Base-by-base conservation (phyloP, 2,888 invertebrate genomes). In the Pogonocherus hispidulus region DNA sequence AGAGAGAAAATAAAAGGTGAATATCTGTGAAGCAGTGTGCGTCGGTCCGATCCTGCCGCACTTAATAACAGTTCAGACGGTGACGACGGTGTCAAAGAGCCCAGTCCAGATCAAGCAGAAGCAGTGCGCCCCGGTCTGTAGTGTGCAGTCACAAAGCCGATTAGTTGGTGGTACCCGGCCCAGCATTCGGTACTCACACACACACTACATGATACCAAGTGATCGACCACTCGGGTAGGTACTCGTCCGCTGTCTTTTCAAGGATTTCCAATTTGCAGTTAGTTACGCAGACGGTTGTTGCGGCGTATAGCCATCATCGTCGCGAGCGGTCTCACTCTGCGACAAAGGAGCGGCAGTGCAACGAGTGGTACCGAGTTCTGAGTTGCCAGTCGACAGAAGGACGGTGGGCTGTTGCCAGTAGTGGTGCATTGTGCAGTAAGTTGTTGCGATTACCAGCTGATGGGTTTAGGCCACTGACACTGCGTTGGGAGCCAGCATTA, bases 341-440 rank as follows among this genome's bases (percentile, higher is more conserved):
- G 73, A 78, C 77, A 77, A 79, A 79, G 78, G 76, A 76, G 74
- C 73, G 73, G 72, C 69, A 63, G 62, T 65, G 56, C 67, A 49
- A 55, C 56, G 16, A 49, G 63, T 41, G 44, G 56, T 62, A 59
- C 60, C 63, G 55, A 68, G 47, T 66, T 44, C 54, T 54, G 19
- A 47, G 46, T 49, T 22, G 67, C 64, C 67, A 67, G 70, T 70
- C 64, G 66, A 63, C 65, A 66, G 68, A 64, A 64, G 63, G 63
- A 65, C 67, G 59, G 72, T 51, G 67, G 73, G 70, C 67, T 66
- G 70, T 68, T 70, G 66, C 66, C 70, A 71, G 73, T 71, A 70
- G 70, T 72, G 46, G 73, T 73, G 73, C 73, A 73, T 73, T 73
- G 71, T 73, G 70, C 71, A 70, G 68, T 66, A 68, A 72, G 72